Base-by-base conservation (phyloP, 2,113 vertebrate genomes). In the Clarias gariepinus region DNA sequence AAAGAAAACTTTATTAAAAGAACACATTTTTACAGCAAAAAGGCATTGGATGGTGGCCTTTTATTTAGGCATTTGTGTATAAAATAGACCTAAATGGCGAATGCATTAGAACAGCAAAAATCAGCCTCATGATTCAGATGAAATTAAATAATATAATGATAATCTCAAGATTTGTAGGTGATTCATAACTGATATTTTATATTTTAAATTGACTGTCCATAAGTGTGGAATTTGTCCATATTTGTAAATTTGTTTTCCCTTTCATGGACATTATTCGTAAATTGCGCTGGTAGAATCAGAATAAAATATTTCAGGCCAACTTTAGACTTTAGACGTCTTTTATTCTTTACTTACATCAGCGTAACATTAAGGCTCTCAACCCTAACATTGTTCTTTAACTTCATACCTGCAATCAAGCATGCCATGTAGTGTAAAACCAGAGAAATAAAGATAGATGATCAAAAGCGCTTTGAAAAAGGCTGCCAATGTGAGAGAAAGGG, bases 391-490 rank as follows among this genome's bases (percentile, higher is more conserved):
- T 12, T 21, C 36, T 11, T 69, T 33, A 18, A 69, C n/a, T 0
- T 68, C 30, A 30, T 18, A 1, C 16, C 66, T 19, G 30, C 3
- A 71, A 21, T 23, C 36, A 52, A 23, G 19, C 23, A 30, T 10
- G 2, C 41, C 21, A 15, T 53, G 23, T 13, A 77, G 47, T 7
- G 0, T 5, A 77, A 74, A 55, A 55, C 12, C 25, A 55, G 25
- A n/a, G 74, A 77, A 92, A 86, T 23, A 30, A 30, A 58, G 18
- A 53, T 18, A 61, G 30, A 47, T 55, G 66, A 61, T 53, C 82
- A 78, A 88, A 58, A 7, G 89, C 87, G 90, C 86, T 58, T 36
- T 58, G 85, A 89, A 11, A 73, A 74, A 74, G 36, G 21, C 47
- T 28, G 74, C 15, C 47, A 28, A 8, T 89, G 88, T 89, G 41